Evolutionary conservation across 2,797 vertebrate genomes (phyloP).

Genomic region (Scolopax rusticola): DNA sequence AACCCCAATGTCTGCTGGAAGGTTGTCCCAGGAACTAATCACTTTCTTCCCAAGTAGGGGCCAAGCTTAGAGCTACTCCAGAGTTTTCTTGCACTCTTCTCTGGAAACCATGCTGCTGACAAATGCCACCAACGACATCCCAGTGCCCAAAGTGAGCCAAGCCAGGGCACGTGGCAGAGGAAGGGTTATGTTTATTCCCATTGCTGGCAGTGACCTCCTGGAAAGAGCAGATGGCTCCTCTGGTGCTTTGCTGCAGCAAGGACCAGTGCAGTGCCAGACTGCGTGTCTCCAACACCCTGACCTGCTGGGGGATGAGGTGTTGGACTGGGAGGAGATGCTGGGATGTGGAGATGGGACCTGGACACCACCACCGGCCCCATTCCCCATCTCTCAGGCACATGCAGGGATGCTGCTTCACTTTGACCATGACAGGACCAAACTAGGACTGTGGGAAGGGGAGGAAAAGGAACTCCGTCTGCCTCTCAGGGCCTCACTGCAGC

Average conservation of each 20-base stretch:
- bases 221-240: not conserved
- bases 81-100: not conserved
- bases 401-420: not conserved
- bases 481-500: not conserved
- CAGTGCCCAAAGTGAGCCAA: fast-evolving
- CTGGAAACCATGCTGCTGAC: not conserved
- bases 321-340: not conserved
- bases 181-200: not conserved
- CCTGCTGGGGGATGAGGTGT: fast-evolving
- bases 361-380: fast-evolving
- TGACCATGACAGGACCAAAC: not conserved
- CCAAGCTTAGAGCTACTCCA: not conserved
- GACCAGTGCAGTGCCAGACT: not conserved
- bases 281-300: not conserved
- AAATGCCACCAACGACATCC: not conserved
- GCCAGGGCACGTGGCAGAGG: fast-evolving
- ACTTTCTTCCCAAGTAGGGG: not conserved
- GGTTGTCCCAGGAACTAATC: not conserved
- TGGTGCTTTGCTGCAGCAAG: not conserved
- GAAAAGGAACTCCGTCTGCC: not conserved
- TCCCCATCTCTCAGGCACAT: fast-evolving
- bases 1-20: not conserved
- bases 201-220: not conserved
- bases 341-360: not conserved
- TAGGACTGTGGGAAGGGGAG: no score